Evolutionary conservation across 2,888 invertebrate species (phyloP).

Genomic region (Helleia helle): DNA sequence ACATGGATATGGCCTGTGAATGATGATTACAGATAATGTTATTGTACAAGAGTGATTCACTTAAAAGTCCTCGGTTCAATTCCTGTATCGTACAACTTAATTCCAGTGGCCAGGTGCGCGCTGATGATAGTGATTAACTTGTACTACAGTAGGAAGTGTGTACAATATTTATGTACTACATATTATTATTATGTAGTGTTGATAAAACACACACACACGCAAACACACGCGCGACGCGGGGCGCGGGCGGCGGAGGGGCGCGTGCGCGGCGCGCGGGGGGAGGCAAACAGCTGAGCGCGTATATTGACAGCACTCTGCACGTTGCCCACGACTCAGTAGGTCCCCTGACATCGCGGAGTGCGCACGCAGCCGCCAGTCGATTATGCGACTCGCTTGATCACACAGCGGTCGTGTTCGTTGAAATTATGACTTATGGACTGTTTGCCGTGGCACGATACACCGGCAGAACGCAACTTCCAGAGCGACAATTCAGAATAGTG

Average conservation of each 20-base stretch:
- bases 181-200: too few species aligned
- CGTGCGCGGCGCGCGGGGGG: conserved; percentile 47
- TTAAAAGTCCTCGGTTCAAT: too few species aligned
- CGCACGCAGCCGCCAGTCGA: conserved; percentile 60
- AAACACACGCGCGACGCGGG: not conserved
- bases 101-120: too few species aligned
- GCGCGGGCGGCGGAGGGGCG: conserved; percentile 44
- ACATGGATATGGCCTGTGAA: too few species aligned
- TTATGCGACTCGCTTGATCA: conserved; percentile 61
- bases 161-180: too few species aligned
- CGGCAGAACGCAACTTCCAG: conserved; percentile 59
- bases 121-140: too few species aligned
- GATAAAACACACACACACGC: too few species aligned
- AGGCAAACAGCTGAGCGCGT: conserved; percentile 75
- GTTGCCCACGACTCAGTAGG: conserved; percentile 73
- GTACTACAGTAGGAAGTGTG: too few species aligned
- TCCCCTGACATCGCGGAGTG: conserved; percentile 63
- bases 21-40: too few species aligned
- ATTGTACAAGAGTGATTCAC: too few species aligned
- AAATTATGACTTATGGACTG: conserved; percentile 74
- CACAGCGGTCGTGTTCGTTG: conserved; percentile 62
- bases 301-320: conserved; percentile 74
- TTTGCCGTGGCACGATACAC: conserved; percentile 57
- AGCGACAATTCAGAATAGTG: conserved; percentile 66
- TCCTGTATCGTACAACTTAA: too few species aligned